These are phyloP conservation scores for Monochamus saltuarius DNA, from an alignment of 1,140 invertebrate genomes.

Conservation along the genomic window DNA sequence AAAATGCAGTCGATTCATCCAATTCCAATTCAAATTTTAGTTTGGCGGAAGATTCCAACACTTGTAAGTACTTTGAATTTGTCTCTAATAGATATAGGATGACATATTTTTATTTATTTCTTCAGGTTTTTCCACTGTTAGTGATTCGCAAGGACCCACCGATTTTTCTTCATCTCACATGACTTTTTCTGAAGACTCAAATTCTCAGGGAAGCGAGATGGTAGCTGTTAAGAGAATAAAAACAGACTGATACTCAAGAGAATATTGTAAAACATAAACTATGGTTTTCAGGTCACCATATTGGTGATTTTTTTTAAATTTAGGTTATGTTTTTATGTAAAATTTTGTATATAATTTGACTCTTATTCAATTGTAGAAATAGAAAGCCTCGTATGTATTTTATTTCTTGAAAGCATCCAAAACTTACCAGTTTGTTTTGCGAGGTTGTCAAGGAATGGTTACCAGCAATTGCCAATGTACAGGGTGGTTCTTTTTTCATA, in stretches of 20 bases:
- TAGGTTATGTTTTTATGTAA: constrained; percentile 8
- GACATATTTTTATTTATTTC: constrained; percentile 22
- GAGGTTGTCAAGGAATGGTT: too few relatives aligned
- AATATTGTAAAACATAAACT: too few relatives aligned
- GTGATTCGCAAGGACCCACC: constrained; percentile 82
- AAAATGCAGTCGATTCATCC: constrained; percentile 70
- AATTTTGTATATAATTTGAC: constrained; percentile 12
- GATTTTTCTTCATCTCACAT: constrained; percentile 80
- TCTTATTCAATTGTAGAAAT: constrained; percentile 1
- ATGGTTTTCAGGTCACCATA: too few relatives aligned
- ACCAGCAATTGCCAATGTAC: too few relatives aligned
- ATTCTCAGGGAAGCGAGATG: constrained; percentile 78
- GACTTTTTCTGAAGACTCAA: constrained; percentile 87
- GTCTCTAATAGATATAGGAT: constrained; percentile 3
- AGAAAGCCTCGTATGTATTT: too few relatives aligned
- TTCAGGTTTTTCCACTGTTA: constrained; percentile 84
- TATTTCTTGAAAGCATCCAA: too few relatives aligned
- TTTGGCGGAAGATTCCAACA: constrained; percentile 84
- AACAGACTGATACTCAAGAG: constrained; percentile 56
- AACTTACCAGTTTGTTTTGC: too few relatives aligned
- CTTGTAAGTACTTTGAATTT: constrained; percentile 63
- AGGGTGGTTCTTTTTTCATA: too few relatives aligned
- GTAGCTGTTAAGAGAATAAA: constrained; percentile 76
- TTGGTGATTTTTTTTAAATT: too few relatives aligned
- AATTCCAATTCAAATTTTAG: constrained; percentile 82